Percentiles rank a stretch among this genome's conserved stretches.
phyloP scores from a whole-genome alignment of 2,888 invertebrate genomes.

The Tortrix viridana region DNA sequence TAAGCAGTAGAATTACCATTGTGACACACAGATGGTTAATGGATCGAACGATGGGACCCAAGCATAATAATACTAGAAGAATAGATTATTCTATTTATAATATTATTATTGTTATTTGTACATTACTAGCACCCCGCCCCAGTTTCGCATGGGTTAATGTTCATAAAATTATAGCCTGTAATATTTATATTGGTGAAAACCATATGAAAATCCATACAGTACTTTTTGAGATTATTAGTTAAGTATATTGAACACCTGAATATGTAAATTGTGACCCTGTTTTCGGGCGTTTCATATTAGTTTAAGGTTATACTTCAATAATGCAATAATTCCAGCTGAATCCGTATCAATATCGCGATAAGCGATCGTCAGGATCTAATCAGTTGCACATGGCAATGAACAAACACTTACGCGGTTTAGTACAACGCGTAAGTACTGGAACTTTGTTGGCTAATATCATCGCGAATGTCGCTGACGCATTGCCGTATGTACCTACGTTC shows the following conservation, averaged over 20 bases:
- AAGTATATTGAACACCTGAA: too few relatives aligned
- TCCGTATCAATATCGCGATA: constrained; percentile 22
- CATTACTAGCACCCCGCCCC: too few relatives aligned
- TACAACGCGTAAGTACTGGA: not conserved
- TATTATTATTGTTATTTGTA: too few relatives aligned
- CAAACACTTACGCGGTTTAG: constrained; percentile 19
- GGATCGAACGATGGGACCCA: not conserved
- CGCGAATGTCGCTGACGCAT: constrained; percentile 1
- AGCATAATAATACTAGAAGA: too few relatives aligned
- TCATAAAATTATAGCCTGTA: too few relatives aligned
- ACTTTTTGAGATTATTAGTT: too few relatives aligned
- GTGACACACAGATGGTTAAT: constrained; percentile 39
- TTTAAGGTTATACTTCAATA: not conserved
- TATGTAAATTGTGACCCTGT: too few relatives aligned
- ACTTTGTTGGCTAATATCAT: not conserved
- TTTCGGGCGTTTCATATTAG: not conserved
- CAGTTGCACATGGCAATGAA: constrained; percentile 32
- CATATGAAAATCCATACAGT: too few relatives aligned
- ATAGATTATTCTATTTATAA: too few relatives aligned
- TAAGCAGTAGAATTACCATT: constrained; percentile 45
- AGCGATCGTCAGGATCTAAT: constrained; percentile 29
- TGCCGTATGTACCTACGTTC: not conserved
- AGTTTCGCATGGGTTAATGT: too few relatives aligned
- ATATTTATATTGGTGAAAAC: too few relatives aligned
- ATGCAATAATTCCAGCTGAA: not conserved